Percentiles rank a stretch among this genome's conserved stretches.
Conservation (phyloP, 2,888 invertebrate genomes). For the Stenotaenia linearis region DNA sequence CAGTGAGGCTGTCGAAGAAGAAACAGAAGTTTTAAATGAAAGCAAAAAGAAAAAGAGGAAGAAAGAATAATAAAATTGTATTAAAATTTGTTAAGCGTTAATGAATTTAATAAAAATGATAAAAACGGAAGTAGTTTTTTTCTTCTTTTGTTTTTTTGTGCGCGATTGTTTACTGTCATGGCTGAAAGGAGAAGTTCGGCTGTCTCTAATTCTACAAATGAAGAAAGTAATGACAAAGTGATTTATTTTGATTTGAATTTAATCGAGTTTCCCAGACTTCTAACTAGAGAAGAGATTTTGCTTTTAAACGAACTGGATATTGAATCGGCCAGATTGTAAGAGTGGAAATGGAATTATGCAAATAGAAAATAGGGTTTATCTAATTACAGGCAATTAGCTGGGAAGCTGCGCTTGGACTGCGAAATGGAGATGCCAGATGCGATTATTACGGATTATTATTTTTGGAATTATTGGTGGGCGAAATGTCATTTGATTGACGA, state of each 20-base stretch:
- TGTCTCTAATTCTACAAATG: not conserved
- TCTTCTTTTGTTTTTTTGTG: too few relatives aligned
- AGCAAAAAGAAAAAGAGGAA: conserved; percentile 37
- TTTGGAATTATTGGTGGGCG: not conserved
- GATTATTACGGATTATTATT: not conserved
- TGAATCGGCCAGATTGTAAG: not conserved
- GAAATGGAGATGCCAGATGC: not conserved
- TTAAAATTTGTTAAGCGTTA: too few relatives aligned
- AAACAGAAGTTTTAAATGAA: conserved; percentile 34
- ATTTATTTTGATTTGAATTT: not conserved
- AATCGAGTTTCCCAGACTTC: not conserved
- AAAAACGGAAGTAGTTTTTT: too few relatives aligned
- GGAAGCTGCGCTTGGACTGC: not conserved
- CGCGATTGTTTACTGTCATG: not conserved
- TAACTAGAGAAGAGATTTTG: not conserved
- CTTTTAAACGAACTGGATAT: not conserved
- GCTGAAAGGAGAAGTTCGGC: not conserved
- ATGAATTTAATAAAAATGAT: too few relatives aligned
- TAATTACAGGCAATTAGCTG: not conserved
- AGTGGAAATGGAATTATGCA: not conserved
- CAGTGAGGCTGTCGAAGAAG: conserved; percentile 30
- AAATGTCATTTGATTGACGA: not conserved
- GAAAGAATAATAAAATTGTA: too few relatives aligned
- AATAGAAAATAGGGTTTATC: not conserved
- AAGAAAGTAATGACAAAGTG: not conserved